A percentile compares a stretch with the other conserved stretches of the same genome.
Evolutionary conservation across 2,113 vertebrate genomes (phyloP).

Genomic region (Clarias magur): DNA sequence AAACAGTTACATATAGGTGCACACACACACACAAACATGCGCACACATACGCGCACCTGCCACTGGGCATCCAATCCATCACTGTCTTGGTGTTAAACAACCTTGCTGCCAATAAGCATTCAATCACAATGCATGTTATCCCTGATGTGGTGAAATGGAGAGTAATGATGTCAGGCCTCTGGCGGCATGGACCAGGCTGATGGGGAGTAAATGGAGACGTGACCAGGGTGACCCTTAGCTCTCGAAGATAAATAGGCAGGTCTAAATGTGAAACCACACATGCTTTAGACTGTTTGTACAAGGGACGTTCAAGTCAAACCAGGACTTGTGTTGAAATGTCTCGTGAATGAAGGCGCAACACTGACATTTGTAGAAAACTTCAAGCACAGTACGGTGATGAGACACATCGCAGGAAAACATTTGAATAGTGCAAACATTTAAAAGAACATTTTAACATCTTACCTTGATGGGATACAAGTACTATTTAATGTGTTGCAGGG

Average conservation of each 20-base stretch:
- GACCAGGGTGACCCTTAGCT: constrained; percentile 46
- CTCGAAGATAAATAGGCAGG: constrained; percentile 44
- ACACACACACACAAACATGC: background rate
- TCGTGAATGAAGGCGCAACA: too few relatives aligned
- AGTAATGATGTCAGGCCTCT: constrained; percentile 40
- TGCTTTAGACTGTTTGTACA: background rate
- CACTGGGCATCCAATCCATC: constrained; percentile 34
- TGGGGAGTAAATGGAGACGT: constrained; percentile 47
- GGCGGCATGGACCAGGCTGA: constrained; percentile 32
- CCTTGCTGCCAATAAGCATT: constrained; percentile 49
- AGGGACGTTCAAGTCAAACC: too few relatives aligned
- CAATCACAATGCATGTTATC: constrained; percentile 46
- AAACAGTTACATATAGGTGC: background rate
- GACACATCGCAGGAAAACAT: too few relatives aligned
- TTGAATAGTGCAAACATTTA: too few relatives aligned
- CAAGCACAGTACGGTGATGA: too few relatives aligned
- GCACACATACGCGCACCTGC: background rate
- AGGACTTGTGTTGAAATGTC: too few relatives aligned
- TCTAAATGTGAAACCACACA: background rate
- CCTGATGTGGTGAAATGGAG: constrained; percentile 39
- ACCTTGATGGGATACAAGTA: too few relatives aligned
- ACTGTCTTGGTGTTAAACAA: constrained; percentile 44
- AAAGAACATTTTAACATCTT: too few relatives aligned
- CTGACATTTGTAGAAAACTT: too few relatives aligned
- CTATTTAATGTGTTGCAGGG: too few relatives aligned